phyloP scores from a whole-genome alignment of 2,797 vertebrate species.

The Sebastes iracundus region DNA sequence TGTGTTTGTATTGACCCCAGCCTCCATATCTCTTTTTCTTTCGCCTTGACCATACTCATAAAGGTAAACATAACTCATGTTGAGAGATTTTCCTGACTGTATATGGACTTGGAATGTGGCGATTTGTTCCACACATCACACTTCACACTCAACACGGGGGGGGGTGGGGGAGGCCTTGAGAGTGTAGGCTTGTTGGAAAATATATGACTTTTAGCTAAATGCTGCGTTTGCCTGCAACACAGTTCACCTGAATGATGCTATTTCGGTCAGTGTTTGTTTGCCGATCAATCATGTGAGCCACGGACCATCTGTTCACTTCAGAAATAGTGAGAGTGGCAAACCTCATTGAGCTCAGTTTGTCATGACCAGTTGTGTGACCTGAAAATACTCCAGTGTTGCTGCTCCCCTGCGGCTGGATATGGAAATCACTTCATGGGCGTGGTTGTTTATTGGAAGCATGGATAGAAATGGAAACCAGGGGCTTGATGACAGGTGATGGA shows the following conservation, averaged over 20 bases:
- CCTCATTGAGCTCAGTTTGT: conserved; percentile 17
- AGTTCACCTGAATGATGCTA: conserved; percentile 23
- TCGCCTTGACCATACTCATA: conserved; percentile 33
- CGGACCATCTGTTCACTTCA: conserved; percentile 50
- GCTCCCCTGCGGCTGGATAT: background rate
- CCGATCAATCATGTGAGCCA: conserved; percentile 21
- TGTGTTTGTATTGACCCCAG: conserved; percentile 11
- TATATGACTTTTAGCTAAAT: background rate
- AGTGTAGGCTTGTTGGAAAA: conserved; percentile 7
- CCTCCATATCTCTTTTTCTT: conserved; percentile 18
- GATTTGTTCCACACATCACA: conserved; percentile 52
- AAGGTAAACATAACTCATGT: conserved; percentile 50
- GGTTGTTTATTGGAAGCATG: conserved; percentile 50
- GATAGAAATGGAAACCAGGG: conserved; percentile 43
- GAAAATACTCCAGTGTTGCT: conserved; percentile 16
- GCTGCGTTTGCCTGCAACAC: conserved; percentile 1
- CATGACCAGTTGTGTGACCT: conserved; percentile 31
- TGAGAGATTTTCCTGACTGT: conserved; percentile 55
- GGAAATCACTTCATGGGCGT: conserved; percentile 13
- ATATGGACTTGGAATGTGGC: conserved; percentile 69
- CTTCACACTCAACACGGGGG: conserved; percentile 1
- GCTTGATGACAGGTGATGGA: conserved; percentile 44
- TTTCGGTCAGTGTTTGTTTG: conserved; percentile 25
- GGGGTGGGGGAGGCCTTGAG: conserved; percentile 5
- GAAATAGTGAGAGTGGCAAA: conserved; percentile 30